Percentiles rank a stretch among this genome's conserved stretches.
phyloP scores from a whole-genome alignment of 2,888 invertebrate genomes.

The Choristoneura rosaceana region DNA sequence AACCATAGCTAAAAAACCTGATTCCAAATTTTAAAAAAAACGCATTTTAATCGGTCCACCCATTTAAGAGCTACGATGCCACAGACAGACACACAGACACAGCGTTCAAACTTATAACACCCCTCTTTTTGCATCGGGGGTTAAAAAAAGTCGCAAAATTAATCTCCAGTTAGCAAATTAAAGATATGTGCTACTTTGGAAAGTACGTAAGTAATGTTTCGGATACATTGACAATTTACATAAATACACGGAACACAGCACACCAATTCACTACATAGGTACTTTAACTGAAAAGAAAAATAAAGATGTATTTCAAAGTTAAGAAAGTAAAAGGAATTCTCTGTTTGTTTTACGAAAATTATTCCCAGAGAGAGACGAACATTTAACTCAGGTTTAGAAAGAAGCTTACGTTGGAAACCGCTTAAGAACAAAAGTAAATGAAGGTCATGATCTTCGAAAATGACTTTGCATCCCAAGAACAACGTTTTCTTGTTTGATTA shows the following conservation, averaged over 20 bases:
- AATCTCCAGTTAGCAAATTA: constrained; percentile 12
- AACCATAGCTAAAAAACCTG: too few species aligned
- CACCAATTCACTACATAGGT: constrained; percentile 5
- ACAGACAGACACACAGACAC: too few species aligned
- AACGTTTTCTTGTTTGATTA: neutral
- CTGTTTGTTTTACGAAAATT: constrained; percentile 9
- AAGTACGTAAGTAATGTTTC: constrained; percentile 25
- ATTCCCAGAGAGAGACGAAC: neutral
- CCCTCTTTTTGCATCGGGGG: too few species aligned
- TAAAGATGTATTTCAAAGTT: constrained; percentile 18
- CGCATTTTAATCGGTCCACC: too few species aligned
- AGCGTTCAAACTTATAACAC: too few species aligned
- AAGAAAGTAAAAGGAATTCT: constrained; percentile 24
- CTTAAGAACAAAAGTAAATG: neutral
- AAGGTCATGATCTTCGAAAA: neutral
- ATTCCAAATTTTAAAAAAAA: too few species aligned
- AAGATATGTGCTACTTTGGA: neutral
- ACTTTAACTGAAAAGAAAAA: constrained; percentile 26
- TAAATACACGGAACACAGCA: constrained; percentile 21
- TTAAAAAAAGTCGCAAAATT: neutral
- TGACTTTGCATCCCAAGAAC: neutral
- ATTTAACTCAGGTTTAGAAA: constrained; percentile 17
- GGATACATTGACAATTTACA: constrained; percentile 23
- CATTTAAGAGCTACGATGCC: too few species aligned
- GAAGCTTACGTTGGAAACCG: neutral